These are phyloP conservation scores for Rotaria sp. DNA, from an alignment of 2,888 invertebrate genomes.

Conservation along the genomic window DNA sequence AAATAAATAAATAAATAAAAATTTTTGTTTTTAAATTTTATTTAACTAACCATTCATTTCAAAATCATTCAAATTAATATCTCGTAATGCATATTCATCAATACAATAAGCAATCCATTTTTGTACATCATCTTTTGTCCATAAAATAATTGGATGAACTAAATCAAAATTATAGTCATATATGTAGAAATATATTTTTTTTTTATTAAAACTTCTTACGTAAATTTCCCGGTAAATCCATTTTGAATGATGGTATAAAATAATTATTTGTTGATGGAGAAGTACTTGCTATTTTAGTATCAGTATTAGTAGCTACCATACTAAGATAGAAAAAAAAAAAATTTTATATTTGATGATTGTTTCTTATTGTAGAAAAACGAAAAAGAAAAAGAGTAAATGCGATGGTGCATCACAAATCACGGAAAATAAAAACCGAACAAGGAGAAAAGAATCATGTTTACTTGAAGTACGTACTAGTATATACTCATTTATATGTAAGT, in stretches of 20 bases:
- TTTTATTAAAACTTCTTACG: neutral
- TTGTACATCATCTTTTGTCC: conserved; percentile 17
- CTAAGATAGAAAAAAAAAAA: neutral
- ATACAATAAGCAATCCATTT: conserved; percentile 26
- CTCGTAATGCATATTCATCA: neutral
- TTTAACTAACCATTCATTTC: conserved; percentile 27
- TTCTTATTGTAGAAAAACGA: neutral
- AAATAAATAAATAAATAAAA: too few relatives aligned
- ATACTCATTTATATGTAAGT: too few relatives aligned
- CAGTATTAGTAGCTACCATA: neutral
- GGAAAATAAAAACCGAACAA: too few relatives aligned
- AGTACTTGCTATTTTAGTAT: neutral
- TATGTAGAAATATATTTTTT: neutral
- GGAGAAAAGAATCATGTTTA: too few relatives aligned
- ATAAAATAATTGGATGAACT: neutral
- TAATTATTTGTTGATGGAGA: neutral
- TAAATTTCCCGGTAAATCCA: neutral
- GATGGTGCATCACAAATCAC: too few relatives aligned
- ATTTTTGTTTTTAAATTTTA: too few relatives aligned
- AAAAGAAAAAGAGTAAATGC: neutral
- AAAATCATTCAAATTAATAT: neutral
- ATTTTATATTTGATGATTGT: neutral
- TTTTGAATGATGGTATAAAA: neutral
- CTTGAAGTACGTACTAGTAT: too few relatives aligned
- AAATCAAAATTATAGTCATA: neutral